These are phyloP conservation scores for Lochmaea capreae DNA, from an alignment of 2,888 invertebrate species.

Conservation along the genomic window DNA sequence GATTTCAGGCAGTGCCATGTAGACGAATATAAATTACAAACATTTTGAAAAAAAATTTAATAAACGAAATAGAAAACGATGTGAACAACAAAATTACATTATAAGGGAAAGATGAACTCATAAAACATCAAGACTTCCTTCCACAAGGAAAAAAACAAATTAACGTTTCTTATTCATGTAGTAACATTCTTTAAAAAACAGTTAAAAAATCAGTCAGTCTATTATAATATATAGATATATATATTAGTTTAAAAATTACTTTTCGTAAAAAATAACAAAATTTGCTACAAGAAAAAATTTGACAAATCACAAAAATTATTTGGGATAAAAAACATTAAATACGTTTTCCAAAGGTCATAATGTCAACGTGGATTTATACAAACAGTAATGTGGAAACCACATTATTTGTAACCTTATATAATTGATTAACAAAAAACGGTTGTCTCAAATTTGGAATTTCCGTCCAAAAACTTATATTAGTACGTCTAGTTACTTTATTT, in stretches of 20 bases:
- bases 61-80: not conserved
- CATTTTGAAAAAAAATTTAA: slow-evolving; percentile 5
- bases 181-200: slow-evolving; percentile 3
- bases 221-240: not conserved
- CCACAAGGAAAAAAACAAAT: not conserved
- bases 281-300: no score
- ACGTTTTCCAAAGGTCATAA: no score
- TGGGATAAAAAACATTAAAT: no score
- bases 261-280: not conserved
- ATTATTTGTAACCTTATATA: no score
- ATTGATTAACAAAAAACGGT: no score
- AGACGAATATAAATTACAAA: slow-evolving; percentile 8
- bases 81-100: not conserved
- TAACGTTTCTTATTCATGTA: not conserved
- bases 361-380: no score
- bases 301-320: no score
- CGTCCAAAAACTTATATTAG: no score
- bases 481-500: no score
- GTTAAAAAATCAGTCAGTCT: not conserved
- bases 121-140: not conserved
- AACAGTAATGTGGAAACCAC: no score
- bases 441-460: no score
- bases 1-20: slow-evolving; percentile 6
- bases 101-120: not conserved
- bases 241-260: not conserved